phyloP scores from a whole-genome alignment of 92 coral and sea anemone species.

The Heliopora coerulea region DNA sequence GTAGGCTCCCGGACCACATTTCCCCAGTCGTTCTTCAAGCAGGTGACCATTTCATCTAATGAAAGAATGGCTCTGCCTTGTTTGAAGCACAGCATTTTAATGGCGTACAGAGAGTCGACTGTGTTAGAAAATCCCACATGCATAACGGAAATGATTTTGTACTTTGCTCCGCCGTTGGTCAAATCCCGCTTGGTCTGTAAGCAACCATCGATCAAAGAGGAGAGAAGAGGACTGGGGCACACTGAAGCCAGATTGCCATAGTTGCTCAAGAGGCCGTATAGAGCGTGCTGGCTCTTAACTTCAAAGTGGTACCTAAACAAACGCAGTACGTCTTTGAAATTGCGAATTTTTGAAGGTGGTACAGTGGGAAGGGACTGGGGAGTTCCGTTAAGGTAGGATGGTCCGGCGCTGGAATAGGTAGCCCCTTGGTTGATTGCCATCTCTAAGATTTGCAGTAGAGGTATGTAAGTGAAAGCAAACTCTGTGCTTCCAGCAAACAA shows the following conservation, averaged over 20 bases:
- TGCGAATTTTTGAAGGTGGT: conserved; percentile 58
- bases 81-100: conserved; percentile 65
- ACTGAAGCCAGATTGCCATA: conserved; percentile 64
- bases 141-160: conserved; percentile 61
- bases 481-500: conserved; percentile 66
- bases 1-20: conserved; percentile 62
- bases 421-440: conserved; percentile 78
- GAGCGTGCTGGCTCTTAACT: conserved; percentile 53
- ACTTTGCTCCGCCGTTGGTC: conserved; percentile 66
- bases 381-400: conserved; percentile 58
- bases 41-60: conserved; percentile 59
- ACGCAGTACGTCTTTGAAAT: conserved; percentile 55
- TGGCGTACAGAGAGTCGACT: conserved; percentile 67
- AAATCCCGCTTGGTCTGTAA: conserved; percentile 68
- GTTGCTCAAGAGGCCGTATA: conserved; percentile 59
- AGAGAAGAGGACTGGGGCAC: conserved; percentile 75
- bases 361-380: conserved; percentile 73
- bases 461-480: conserved; percentile 64
- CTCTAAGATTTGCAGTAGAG: conserved; percentile 63
- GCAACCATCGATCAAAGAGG: conserved; percentile 70
- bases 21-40: conserved; percentile 80
- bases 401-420: conserved; percentile 61
- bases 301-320: conserved; percentile 45
- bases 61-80: conserved; percentile 55
- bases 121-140: conserved; percentile 56